Base-by-base conservation (phyloP, 2,888 invertebrate genomes). In the Taphrorychus bicolor region DNA sequence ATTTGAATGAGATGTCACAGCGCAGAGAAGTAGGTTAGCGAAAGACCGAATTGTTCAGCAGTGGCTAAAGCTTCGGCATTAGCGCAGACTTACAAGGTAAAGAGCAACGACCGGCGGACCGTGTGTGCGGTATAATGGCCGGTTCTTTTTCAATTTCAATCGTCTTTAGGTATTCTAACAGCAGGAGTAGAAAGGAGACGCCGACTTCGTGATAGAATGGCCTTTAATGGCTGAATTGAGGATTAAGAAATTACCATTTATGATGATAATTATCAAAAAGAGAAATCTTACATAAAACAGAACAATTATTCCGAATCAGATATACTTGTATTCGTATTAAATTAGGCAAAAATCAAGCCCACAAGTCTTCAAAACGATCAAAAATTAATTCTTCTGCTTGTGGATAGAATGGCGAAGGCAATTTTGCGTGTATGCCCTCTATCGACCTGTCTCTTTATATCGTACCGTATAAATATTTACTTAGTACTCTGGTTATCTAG, bases 51-150 rank as follows among this genome's bases (percentile, higher is more conserved):
- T 59, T 59, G 48, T 59, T 59, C 48, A 42, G 23, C 49, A 58
- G 14, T 59, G 59, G 51, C 59, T 48, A 59, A 32, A 32, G 59
- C 49, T 19, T 17, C 49, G 49, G 16, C 24, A 18, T 22, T 49
- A 49, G 49, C 40, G 62, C 67, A 62, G 67, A 62, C 66, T 62
- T 67, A 67, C 51, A 67, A 67, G 58, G 61, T 61, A 62, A 67
- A 67, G 67, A 61, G 57, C 57, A 67, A 67, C 67, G 67, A 67
- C 67, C 67, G 19, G 40, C 18, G 48, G 17, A 40, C 19, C 19
- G 63, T 63, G 16, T 57, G 49, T 32, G 18, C 24, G 49, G 40
- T 64, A 64, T 64, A 52, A 64, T 64, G 56, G 57, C 63, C 58
- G 58, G 51, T 51, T 64, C 59, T 59, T 65, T 59, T 65, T 65